Base-by-base conservation (phyloP, 1,140 invertebrate species). In the Cotesia vestalis region DNA sequence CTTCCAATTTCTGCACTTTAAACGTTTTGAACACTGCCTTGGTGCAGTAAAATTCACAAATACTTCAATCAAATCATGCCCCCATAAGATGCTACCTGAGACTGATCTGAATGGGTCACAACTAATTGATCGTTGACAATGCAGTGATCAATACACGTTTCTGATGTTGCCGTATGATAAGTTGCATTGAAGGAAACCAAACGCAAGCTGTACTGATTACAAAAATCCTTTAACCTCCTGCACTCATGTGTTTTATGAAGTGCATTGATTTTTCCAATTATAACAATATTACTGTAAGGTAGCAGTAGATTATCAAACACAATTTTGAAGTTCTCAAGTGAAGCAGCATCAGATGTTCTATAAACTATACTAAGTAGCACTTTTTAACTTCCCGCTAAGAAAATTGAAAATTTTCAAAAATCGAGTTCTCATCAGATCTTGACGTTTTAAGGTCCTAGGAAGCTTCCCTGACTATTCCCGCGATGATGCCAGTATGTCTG, bases 301-400 rank as follows among this genome's bases (percentile, higher is more conserved):
- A 4, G 34, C 34, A 61, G 6, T 0, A 46, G 57, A 4, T 12
- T n/a, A 3, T 8, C 34, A 11, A 72, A n/a, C 3, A 67, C 63
- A 0, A 3, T 14, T 12, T 72, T 55, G 61, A 67, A 60, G 17
- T 59, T 12, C 34, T 55, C 11, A 5, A 68, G 27, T 34, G 52
- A 34, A 14, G 20, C 57, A 53, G 38, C 12, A 17, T 62, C 5
- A 36, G 72, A 66, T 1, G 72, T 14, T 2, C 72, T 66, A 62
- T 73, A 73, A 9, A 73, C 57, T 4, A 73, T 66, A 3, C n/a
- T 57, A 35, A 69, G 8, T n/a, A 73, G 61, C 9, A 73, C 46
- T 35, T 62, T 67, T n/a, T n/a, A n/a, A n/a, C n/a, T n/a, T n/a
- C n/a, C n/a, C n/a, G n/a, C n/a, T n/a, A n/a, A n/a, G n/a, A n/a